These are phyloP conservation scores for Scaptodrosophila lebanonensis DNA, from an alignment of 1,140 invertebrate species.

Conservation along the genomic window DNA sequence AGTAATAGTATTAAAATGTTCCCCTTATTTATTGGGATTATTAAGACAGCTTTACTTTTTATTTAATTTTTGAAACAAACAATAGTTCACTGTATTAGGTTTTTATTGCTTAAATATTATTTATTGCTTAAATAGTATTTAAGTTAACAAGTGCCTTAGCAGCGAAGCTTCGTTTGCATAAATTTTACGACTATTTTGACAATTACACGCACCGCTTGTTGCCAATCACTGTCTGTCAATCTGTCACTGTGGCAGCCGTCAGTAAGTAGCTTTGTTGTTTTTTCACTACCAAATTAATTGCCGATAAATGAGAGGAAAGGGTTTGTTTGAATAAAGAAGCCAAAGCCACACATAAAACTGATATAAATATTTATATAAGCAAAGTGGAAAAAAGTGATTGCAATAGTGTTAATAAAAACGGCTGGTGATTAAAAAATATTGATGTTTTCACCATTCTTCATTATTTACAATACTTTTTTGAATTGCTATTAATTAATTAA, in stretches of 20 bases:
- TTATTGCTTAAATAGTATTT: too few species aligned
- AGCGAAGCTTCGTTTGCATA: constrained; percentile 11
- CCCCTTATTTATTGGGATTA: too few species aligned
- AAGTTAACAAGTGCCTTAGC: not conserved
- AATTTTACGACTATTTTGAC: constrained; percentile 49
- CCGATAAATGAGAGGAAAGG: constrained; percentile 34
- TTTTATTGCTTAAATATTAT: too few species aligned
- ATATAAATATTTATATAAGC: constrained; percentile 45
- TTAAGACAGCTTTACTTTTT: too few species aligned
- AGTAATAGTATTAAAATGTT: too few species aligned
- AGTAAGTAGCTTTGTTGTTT: constrained; percentile 42
- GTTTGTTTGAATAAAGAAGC: constrained; percentile 33
- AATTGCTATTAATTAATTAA: constrained; percentile 70
- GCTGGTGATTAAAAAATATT: too few species aligned
- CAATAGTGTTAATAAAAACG: constrained; percentile 28
- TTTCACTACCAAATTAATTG: constrained; percentile 26
- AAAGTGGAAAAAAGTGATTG: constrained; percentile 10
- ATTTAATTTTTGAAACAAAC: too few species aligned
- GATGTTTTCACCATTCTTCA: too few species aligned
- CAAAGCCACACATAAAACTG: too few species aligned
- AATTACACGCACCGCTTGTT: constrained; percentile 39
- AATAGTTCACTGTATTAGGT: too few species aligned
- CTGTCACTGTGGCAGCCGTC: constrained; percentile 36
- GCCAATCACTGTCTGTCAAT: constrained; percentile 35
- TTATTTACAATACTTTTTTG: constrained; percentile 40